A percentile compares a stretch with the other conserved stretches of the same genome.
Evolutionary conservation across 2,888 invertebrate species (phyloP).

Genomic region (Hirtodrosophila duncani): DNA sequence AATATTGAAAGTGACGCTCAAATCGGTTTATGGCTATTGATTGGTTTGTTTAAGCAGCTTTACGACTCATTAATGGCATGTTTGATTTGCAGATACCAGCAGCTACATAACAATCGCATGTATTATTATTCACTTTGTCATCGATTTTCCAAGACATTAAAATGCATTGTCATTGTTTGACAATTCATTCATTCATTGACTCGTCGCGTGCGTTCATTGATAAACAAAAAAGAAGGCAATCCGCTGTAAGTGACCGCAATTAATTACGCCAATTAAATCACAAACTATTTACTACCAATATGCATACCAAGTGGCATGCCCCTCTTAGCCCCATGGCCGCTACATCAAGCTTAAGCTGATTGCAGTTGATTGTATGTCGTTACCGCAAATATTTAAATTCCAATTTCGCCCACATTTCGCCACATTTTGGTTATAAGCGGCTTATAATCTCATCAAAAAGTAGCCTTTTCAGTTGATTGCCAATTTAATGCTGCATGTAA

Average conservation of each 20-base stretch:
- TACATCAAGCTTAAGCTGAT: not conserved
- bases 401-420: slow-evolving; percentile 23
- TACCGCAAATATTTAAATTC: slow-evolving; percentile 37
- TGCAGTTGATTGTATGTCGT: slow-evolving; percentile 19
- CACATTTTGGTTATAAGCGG: slow-evolving; percentile 4
- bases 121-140: not conserved
- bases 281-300: slow-evolving; percentile 49
- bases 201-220: slow-evolving; percentile 45
- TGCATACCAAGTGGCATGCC: slow-evolving; percentile 28
- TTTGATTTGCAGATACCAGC: slow-evolving; percentile 25
- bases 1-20: slow-evolving; percentile 17
- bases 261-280: slow-evolving; percentile 66
- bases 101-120: slow-evolving; percentile 1
- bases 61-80: slow-evolving; percentile 25
- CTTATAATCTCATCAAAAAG: slow-evolving; percentile 19
- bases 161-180: not conserved
- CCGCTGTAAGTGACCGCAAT: slow-evolving; percentile 36
- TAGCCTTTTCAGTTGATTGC: no score
- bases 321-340: not conserved
- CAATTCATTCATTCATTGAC: slow-evolving; percentile 6
- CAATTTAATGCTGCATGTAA: no score
- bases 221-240: slow-evolving; percentile 17
- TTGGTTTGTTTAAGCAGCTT: slow-evolving; percentile 29
- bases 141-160: slow-evolving; percentile 11
- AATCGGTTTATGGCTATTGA: slow-evolving; percentile 19